phyloP scores from a whole-genome alignment of 1,140 invertebrate species.

The Lepidostoma basale region DNA sequence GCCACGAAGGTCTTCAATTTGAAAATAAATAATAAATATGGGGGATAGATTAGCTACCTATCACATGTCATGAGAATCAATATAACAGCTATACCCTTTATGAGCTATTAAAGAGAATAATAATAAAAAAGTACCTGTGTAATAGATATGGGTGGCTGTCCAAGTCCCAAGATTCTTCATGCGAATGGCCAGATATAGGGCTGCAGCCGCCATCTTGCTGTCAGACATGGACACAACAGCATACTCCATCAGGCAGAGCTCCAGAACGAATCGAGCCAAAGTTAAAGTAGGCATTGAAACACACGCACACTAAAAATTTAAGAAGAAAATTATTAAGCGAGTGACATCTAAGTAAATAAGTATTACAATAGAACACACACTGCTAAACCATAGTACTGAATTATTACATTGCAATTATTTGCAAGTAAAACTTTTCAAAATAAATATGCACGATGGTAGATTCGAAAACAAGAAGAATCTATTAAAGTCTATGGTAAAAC shows the following conservation, averaged over 20 bases:
- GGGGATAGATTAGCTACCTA: no score
- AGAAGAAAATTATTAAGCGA: neutral
- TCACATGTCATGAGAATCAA: no score
- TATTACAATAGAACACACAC: neutral
- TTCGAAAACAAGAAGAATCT: no score
- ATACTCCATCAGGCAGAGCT: constrained; percentile 93
- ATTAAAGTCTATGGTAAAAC: no score
- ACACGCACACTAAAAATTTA: constrained; percentile 75
- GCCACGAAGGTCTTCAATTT: no score
- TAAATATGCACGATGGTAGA: no score
- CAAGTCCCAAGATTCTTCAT: constrained; percentile 81
- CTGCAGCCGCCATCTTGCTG: constrained; percentile 86
- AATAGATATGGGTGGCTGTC: constrained; percentile 82
- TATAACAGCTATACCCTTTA: no score
- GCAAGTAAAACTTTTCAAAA: no score
- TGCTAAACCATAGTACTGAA: no score
- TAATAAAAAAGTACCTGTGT: constrained; percentile 68
- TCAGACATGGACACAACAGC: constrained; percentile 78
- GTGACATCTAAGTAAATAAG: no score
- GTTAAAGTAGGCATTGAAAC: constrained; percentile 92
- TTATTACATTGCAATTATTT: no score
- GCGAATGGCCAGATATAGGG: constrained; percentile 82
- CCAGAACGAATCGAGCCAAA: constrained; percentile 91
- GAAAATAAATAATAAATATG: no score
- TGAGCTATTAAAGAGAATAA: neutral